Base-by-base conservation (phyloP, 2,113 vertebrate species). In the Panthera leo region DNA sequence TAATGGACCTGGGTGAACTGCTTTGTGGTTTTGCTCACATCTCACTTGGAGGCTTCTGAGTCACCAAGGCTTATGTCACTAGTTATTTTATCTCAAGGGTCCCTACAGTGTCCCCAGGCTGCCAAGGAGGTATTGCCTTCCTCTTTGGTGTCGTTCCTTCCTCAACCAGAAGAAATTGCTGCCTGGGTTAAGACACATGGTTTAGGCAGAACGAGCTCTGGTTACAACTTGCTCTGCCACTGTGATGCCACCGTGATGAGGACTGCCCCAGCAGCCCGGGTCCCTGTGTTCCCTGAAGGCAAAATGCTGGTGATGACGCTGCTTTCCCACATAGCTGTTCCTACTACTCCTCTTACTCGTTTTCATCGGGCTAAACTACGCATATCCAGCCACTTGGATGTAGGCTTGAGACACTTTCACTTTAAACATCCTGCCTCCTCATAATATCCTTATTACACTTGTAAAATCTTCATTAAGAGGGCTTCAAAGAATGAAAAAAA, bases 371-470 rank as follows among this genome's bases (percentile, higher is more conserved):
- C 48, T 96, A 70, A 96, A 95, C 86, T 6, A 36, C 10, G 82
- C 21, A 19, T 85, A 18, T 36, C 15, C 86, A 34, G 23, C 39
- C 0, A 1, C 0, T 0, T 78, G 87, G 10, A 18, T 73, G 4
- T 16, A 63, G 11, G 2, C 71, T 96, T 12, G 29, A 36, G 71
- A 68, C 34, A 21, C 45, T 25, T 96, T 39, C 15, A 36, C 55
- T 92, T 85, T 39, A 39, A 34, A 16, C 48, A 34, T 80, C 1
- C 34, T 55, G 5, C 65, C 51, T 79, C 34, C 88, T 75, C 48
- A 68, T 45, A 87, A 58, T 27, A 75, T 31, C 27, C 51, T 31
- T 84, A 27, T 53, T 82, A 29, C 21, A 85, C 5, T 34, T 85
- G 5, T 63, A 39, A 82, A 65, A 42, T 27, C 42, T 90, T 39